Evolutionary conservation across 2,797 vertebrate species (phyloP).

Genomic region (Pantherophis vulpinus): DNA sequence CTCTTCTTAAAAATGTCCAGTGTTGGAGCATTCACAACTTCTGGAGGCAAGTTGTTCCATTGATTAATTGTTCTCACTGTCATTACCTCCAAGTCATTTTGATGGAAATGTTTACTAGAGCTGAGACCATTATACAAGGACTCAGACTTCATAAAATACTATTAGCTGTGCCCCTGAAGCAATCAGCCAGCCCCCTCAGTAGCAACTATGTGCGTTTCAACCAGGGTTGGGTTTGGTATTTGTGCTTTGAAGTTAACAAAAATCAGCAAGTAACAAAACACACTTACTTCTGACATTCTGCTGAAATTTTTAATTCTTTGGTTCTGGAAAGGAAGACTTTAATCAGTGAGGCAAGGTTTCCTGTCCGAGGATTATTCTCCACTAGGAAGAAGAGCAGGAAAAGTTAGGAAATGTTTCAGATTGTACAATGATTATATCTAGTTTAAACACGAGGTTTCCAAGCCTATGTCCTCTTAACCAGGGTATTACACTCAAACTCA

Average conservation of each 20-base stretch:
- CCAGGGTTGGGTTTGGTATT: neutral
- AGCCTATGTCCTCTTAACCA: neutral
- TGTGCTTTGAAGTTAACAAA: neutral
- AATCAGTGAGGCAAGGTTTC: slow-evolving; percentile 89
- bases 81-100: neutral
- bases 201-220: neutral
- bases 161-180: neutral
- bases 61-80: no score
- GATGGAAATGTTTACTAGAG: neutral
- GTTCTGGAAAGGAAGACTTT: slow-evolving; percentile 95
- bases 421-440: neutral
- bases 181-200: neutral
- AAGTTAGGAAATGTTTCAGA: slow-evolving; percentile 8
- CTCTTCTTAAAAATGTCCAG: no score
- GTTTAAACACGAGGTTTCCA: neutral
- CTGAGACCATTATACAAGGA: neutral
- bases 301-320: slow-evolving; percentile 97
- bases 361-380: slow-evolving; percentile 95
- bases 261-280: neutral
- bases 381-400: slow-evolving; percentile 69
- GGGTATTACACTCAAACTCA: neutral
- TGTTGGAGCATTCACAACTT: no score
- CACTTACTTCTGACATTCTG: slow-evolving; percentile 96
- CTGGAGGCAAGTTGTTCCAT: no score
- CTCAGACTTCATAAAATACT: neutral